Conservation (phyloP, 2,113 vertebrate species). For the Corythaixoides concolor region DNA sequence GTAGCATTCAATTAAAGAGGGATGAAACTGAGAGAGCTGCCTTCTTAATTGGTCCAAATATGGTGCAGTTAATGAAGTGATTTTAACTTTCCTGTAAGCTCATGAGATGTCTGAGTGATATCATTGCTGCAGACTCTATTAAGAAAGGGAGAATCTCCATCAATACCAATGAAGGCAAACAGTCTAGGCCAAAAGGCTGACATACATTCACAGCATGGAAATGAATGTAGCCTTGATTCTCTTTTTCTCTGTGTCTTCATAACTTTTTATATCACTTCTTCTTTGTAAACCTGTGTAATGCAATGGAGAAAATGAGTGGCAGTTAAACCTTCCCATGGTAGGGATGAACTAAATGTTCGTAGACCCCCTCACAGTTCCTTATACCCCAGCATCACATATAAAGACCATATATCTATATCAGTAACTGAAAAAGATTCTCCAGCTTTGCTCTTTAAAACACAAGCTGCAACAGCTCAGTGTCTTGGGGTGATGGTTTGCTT, state of each 20-base stretch:
- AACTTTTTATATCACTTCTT: background rate
- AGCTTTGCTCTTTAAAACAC: background rate
- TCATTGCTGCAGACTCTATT: fast-evolving
- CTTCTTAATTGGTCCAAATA: background rate
- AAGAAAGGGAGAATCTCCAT: background rate
- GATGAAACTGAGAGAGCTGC: background rate
- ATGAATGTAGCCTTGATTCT: background rate
- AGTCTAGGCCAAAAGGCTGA: background rate
- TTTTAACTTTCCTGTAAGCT: constrained; percentile 7
- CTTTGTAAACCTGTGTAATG: background rate
- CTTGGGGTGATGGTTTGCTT: background rate
- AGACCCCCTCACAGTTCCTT: background rate
- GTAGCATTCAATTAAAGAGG: background rate
- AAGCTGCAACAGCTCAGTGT: background rate
- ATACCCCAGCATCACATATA: background rate
- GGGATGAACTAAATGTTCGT: background rate
- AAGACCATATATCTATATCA: background rate
- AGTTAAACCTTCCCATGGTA: background rate
- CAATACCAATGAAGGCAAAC: background rate
- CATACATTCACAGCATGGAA: background rate
- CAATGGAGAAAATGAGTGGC: background rate
- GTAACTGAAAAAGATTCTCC: background rate
- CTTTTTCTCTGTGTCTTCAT: background rate
- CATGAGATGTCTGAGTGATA: background rate
- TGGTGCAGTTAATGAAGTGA: background rate